phyloP scores from a whole-genome alignment of 92 coral and sea anemone genomes.

The Paramuricea clavata region DNA sequence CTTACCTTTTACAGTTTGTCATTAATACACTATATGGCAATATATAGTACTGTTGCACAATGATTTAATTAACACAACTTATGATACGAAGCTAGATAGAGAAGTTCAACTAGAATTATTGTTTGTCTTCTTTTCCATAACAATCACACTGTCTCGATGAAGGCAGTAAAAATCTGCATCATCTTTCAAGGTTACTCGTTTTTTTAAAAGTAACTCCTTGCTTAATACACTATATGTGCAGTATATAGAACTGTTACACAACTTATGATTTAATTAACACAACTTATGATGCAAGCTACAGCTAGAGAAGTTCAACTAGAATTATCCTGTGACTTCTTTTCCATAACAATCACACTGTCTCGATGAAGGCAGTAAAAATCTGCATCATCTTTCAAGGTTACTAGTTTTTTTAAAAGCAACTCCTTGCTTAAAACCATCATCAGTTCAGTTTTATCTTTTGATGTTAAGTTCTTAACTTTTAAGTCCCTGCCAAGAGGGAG shows the following conservation, averaged over 20 bases:
- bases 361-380: slow-evolving; percentile 70
- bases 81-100: not conserved
- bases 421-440: slow-evolving; percentile 67
- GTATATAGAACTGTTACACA: too few relatives aligned
- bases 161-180: slow-evolving; percentile 77
- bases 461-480: slow-evolving; percentile 53
- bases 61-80: slow-evolving; percentile 4
- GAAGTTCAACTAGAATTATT: not conserved
- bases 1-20: not conserved
- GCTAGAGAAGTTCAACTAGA: not conserved
- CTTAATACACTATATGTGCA: slow-evolving; percentile 28
- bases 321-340: not conserved
- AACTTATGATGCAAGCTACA: slow-evolving; percentile 1
- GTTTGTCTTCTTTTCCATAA: not conserved
- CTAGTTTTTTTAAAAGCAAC: slow-evolving; percentile 53
- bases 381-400: slow-evolving; percentile 68
- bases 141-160: slow-evolving; percentile 58
- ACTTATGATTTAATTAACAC: too few relatives aligned
- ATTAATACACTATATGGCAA: slow-evolving; percentile 8
- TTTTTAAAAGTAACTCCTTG: slow-evolving; percentile 58
- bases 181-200: slow-evolving; percentile 53
- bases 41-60: too few relatives aligned
- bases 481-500: slow-evolving; percentile 65
- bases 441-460: slow-evolving; percentile 74
- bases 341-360: slow-evolving; percentile 49